phyloP scores from a whole-genome alignment of 92 coral and sea anemone genomes.

The Porites divaricata region DNA sequence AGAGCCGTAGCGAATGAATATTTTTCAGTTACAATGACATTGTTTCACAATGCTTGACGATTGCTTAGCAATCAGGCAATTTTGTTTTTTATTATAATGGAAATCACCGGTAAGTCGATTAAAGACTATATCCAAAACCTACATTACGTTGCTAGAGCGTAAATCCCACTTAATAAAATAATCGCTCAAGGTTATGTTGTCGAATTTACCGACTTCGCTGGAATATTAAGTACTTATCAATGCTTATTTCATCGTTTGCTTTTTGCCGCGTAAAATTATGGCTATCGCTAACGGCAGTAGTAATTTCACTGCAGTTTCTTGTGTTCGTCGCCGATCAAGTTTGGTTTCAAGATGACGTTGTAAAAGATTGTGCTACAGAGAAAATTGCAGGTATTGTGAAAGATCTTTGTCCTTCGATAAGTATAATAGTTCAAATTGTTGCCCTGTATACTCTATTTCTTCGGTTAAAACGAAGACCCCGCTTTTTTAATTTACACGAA shows the following conservation, averaged over 20 bases:
- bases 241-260: slow-evolving; percentile 2
- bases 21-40: background rate
- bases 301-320: slow-evolving; percentile 15
- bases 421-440: no score
- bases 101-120: slow-evolving; percentile 2
- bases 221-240: background rate
- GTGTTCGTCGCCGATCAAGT: slow-evolving; percentile 18
- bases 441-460: no score
- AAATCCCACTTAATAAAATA: no score
- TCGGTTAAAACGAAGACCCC: no score
- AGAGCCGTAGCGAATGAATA: background rate
- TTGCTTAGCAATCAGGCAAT: slow-evolving; percentile 15
- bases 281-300: slow-evolving; percentile 7
- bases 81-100: slow-evolving; percentile 2
- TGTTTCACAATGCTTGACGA: background rate
- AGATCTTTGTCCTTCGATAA: background rate
- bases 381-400: slow-evolving; percentile 12
- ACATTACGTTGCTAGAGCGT: background rate
- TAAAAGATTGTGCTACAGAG: slow-evolving; percentile 2
- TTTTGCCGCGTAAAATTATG: slow-evolving; percentile 5
- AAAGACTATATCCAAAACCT: background rate
- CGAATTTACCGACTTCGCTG: background rate
- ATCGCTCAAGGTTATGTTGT: background rate
- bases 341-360: background rate
- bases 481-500: no score